Evolutionary conservation across 2,888 invertebrate genomes (phyloP).

Genomic region (Dusona sp.): DNA sequence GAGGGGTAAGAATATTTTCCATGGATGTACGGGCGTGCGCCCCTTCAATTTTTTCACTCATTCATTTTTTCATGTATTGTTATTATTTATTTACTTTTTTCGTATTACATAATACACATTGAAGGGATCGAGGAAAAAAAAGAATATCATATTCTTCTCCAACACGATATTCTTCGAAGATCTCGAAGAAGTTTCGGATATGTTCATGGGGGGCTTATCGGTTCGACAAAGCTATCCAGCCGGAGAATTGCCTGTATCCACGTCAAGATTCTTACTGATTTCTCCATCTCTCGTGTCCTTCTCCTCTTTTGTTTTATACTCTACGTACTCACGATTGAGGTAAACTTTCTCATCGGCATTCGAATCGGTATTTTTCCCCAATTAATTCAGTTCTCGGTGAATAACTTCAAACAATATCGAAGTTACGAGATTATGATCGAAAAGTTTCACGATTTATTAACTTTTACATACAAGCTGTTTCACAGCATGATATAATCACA

Average conservation of each 20-base stretch:
- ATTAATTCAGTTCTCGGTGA: constrained; percentile 47
- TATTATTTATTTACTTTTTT: constrained; percentile 20
- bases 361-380: constrained; percentile 54
- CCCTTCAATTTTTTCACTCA: constrained; percentile 51
- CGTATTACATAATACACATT: constrained; percentile 42
- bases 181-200: constrained; percentile 18
- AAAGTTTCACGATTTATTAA: constrained; percentile 48
- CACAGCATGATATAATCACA: constrained; percentile 6
- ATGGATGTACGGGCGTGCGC: constrained; percentile 40
- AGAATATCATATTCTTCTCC: too few relatives aligned
- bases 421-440: constrained; percentile 48
- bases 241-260: constrained; percentile 37
- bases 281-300: not conserved
- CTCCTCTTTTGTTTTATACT: constrained; percentile 33
- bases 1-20: constrained; percentile 67
- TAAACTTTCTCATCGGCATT: constrained; percentile 51
- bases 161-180: constrained; percentile 14
- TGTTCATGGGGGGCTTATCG: constrained; percentile 48
- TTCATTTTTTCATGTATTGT: constrained; percentile 17
- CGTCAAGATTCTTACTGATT: constrained; percentile 39
- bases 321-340: constrained; percentile 23
- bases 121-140: not conserved
- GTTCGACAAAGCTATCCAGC: constrained; percentile 54
- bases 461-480: constrained; percentile 4
- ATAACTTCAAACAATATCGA: constrained; percentile 16